phyloP scores from a whole-genome alignment of 2,113 vertebrate genomes.

The Urocitellus parryii region DNA sequence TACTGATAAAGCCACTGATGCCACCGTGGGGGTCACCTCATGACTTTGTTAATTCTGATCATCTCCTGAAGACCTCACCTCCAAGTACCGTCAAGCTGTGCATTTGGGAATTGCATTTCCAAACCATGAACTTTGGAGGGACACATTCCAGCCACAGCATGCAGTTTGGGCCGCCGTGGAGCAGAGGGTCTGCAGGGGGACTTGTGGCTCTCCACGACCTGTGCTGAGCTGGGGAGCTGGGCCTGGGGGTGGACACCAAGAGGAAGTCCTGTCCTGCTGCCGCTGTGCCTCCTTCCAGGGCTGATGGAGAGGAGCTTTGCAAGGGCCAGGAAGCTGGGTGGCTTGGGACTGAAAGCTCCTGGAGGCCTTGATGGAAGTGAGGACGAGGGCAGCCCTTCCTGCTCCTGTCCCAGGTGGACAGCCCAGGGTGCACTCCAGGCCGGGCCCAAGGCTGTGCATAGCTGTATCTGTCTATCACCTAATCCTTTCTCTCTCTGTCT shows the following conservation, averaged over 20 bases:
- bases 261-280: neutral
- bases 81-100: too few relatives aligned
- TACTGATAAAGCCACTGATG: neutral
- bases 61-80: too few relatives aligned
- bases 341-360: neutral
- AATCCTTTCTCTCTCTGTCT: too few relatives aligned
- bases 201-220: neutral
- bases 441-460: neutral
- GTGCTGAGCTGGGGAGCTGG: neutral
- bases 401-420: neutral
- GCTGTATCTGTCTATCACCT: too few relatives aligned
- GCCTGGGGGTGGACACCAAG: too few relatives aligned
- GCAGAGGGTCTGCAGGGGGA: neutral
- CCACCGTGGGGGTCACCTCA: too few relatives aligned
- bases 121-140: neutral
- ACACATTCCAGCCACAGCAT: neutral
- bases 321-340: neutral
- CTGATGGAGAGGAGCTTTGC: neutral
- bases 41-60: too few relatives aligned
- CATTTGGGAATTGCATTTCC: too few relatives aligned
- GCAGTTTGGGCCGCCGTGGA: neutral
- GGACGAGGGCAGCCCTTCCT: neutral
- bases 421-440: neutral
- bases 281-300: neutral
- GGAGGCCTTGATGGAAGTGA: too few relatives aligned